Conservation (phyloP, 2,113 vertebrate genomes). For the Fulmarus glacialis region DNA sequence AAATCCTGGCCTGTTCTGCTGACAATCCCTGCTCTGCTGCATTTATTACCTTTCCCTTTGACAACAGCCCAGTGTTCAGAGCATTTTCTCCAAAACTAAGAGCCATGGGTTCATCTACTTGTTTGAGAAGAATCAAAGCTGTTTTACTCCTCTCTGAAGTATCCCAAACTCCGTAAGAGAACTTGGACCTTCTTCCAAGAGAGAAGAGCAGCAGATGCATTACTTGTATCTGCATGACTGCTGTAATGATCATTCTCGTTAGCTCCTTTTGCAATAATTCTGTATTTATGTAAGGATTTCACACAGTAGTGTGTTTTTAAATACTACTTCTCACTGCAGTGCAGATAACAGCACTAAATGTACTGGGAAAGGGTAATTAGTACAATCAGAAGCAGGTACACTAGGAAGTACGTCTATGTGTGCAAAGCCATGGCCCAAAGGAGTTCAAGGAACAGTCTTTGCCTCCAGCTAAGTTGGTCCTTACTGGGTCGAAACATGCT, state of each 20-base stretch:
- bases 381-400: neutral
- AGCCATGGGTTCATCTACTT: neutral
- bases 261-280: neutral
- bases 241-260: neutral
- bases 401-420: neutral
- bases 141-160: neutral
- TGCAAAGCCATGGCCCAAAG: neutral
- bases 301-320: neutral
- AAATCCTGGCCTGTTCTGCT: neutral
- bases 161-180: neutral
- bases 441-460: neutral
- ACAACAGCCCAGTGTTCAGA: fast-evolving
- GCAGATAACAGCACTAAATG: neutral
- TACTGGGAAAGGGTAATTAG: neutral
- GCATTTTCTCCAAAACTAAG: neutral
- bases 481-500: neutral
- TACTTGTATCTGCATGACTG: neutral
- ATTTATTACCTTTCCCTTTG: neutral
- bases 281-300: neutral
- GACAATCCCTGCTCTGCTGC: neutral
- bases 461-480: neutral
- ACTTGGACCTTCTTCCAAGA: neutral
- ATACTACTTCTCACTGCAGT: neutral
- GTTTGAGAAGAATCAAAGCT: neutral
- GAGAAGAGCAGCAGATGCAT: neutral